Evolutionary conservation across 2,113 vertebrate genomes (phyloP), one percentile per base, ranked within the genome.

Genomic region (Campylomormyrus tamandua): DNA sequence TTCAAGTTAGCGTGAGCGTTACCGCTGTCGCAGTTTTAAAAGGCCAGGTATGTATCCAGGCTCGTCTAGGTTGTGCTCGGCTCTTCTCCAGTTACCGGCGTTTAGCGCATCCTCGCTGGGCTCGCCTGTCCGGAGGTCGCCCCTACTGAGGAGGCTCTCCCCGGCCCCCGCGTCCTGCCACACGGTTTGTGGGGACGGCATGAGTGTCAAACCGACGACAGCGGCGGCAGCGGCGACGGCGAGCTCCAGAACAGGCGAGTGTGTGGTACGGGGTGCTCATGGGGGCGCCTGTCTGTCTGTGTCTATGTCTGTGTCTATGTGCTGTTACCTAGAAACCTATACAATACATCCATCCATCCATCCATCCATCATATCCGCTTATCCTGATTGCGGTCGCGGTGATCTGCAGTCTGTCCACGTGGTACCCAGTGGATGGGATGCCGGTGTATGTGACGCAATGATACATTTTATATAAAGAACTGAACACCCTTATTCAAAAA

Each of bases 41-140:
- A 39, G 5, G 10, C 17, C 56, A 87, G 85, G 46, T 62, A 88
- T 89, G 89, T 84, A 46, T 89, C 89, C 84, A 21, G 52, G 77
- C 21, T 77, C 89, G 89, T n/a, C 35, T 24, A 89, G 52, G 83
- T 9, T 85, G 77, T 84, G 50, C 11, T 89, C 80, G 24, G 52
- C 52, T 1, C 39, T 89, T n/a, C 42, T 83, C 77, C 88, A 89
- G 48, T 53, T 89, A 84, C 39, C 77, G 53, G 77, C 52, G 52
- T 46, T 83, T 11, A 1, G 39, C 10, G 80, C 80, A 50, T 66
- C 89, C 10, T 56, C 52, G 35, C 42, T 62, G 77, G 24, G 35
- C 6, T 89, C 49, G 11, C 39, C 80, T 13, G 80, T 85, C 39
- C 56, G 31, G 53, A 83, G 8, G 52, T 39, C 89, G 10, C 15